Evolutionary conservation across 2,888 invertebrate genomes (phyloP).

Genomic region (Ochropleura plecta): DNA sequence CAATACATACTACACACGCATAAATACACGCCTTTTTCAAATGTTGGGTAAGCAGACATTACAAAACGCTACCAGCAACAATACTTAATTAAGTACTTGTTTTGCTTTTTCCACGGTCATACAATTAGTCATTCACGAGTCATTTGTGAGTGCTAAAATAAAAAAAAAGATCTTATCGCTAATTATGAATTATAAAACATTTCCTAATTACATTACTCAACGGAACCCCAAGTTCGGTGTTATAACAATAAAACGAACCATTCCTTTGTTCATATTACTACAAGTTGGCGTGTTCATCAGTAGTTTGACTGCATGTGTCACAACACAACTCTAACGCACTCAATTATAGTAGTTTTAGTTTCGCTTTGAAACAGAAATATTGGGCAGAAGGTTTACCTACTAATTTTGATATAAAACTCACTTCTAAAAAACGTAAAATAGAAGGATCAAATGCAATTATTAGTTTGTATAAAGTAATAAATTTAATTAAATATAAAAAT

Average conservation of each 20-base stretch:
- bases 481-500: too few species aligned
- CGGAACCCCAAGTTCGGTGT: not conserved
- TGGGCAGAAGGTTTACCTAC: slow-evolving; percentile 4
- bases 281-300: slow-evolving; percentile 22
- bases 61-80: not conserved
- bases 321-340: slow-evolving; percentile 23
- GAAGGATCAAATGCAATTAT: too few species aligned
- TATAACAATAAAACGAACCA: slow-evolving; percentile 6
- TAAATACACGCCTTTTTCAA: too few species aligned
- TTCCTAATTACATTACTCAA: not conserved
- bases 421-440: too few species aligned
- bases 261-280: not conserved
- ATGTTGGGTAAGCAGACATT: not conserved
- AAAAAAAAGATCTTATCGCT: not conserved
- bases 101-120: not conserved
- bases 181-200: not conserved
- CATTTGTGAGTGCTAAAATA: not conserved
- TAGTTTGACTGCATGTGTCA: slow-evolving; percentile 33
- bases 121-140: not conserved
- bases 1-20: too few species aligned
- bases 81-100: not conserved
- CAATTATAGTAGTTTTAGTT: slow-evolving; percentile 13
- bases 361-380: not conserved
- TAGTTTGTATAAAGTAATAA: too few species aligned
- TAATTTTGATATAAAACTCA: too few species aligned